Evolutionary conservation across 2,888 invertebrate genomes (phyloP), one percentile per base, ranked within the genome.

Genomic region (Cheiracanthium punctorium): DNA sequence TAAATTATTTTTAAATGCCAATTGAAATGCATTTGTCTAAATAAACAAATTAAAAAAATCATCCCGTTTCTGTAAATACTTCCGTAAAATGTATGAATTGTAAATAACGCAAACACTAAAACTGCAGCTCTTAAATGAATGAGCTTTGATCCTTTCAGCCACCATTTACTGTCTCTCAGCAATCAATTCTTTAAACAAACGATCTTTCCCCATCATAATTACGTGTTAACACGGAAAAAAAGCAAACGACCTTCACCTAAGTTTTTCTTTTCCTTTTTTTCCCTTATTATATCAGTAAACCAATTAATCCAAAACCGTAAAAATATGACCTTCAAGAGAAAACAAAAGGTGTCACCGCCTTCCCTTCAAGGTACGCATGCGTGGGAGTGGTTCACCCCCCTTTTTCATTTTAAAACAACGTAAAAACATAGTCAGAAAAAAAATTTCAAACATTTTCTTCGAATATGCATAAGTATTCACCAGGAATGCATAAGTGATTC

Each of bases 381-480:
- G 28, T 32, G 24, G 43, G 58, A 52, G 69, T 82, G 43, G 43
- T 69, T 24, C 58, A 58, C 58, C 58, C 58, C 37, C 64, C 30
- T 43, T 43, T 41, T 37, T 76, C 70, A 33, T 65, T 74, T 85
- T 33, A 67, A 85, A 85, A 69, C 69, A 65, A 67, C 70, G 30
- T 67, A 67, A 71, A 76, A 82, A 82, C 74, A 82, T 33, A 33
- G 1, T 14, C 33, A 20, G 37, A 33, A 69, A 69, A 69, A 69
- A 64, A 8, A 2, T 32, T 69, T 33, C 1, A 28, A 17, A n/a
- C 67, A 69, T 69, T 69, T 85, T 72, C 82, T 84, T 85, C 67
- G 79, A 79, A 79, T 79, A 72, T 74, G 79, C 84, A 85, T 85
- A 85, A 85, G 84, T 85, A 85, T 67, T 79, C 30, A 29, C 74